Percentiles rank a stretch among this genome's conserved stretches.
phyloP scores from a whole-genome alignment of 2,113 vertebrate species.

The Alaudala cheleensis region DNA sequence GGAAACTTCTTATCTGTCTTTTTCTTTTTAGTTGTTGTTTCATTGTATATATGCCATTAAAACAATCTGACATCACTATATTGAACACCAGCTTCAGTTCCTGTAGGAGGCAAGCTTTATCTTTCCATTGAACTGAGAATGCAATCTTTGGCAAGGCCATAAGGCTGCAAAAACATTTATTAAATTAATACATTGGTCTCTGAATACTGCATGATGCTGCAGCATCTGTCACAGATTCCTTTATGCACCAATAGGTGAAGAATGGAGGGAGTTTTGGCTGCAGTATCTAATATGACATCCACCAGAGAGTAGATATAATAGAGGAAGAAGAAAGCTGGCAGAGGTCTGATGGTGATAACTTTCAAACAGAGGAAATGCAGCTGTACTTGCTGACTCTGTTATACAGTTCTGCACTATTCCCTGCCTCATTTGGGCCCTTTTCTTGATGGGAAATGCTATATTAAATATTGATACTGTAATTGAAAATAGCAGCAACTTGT shows the following conservation, averaged over 20 bases:
- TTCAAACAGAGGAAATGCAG: background rate
- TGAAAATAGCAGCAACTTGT: background rate
- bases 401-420: background rate
- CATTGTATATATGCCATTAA: background rate
- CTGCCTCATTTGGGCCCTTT: background rate
- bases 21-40: background rate
- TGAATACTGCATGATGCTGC: background rate
- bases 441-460: background rate
- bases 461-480: background rate
- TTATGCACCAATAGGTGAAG: constrained; percentile 23
- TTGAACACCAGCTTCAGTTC: background rate
- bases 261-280: constrained; percentile 13
- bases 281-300: background rate
- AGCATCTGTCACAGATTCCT: constrained; percentile 30
- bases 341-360: background rate
- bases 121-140: background rate
- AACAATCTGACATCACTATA: background rate
- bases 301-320: background rate
- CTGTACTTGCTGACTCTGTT: background rate
- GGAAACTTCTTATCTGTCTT: background rate
- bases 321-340: background rate
- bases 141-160: background rate
- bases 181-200: constrained; percentile 25
- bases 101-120: background rate
- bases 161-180: background rate